Conservation (phyloP, 2,888 invertebrate genomes). For the Teinopalpus imperialis region DNA sequence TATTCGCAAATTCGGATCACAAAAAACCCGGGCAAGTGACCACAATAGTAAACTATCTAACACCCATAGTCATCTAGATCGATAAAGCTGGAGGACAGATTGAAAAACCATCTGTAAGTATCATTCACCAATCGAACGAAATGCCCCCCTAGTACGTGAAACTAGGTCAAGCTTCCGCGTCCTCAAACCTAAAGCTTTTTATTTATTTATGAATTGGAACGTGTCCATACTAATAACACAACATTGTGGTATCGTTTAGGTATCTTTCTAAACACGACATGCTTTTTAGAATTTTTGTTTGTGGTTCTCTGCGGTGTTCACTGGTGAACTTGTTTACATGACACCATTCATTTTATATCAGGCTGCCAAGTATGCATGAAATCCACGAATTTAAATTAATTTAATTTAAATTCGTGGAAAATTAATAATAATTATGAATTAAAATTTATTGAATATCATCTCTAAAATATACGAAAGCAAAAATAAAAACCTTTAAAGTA, state of each 20-base stretch:
- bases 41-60: conserved; percentile 33
- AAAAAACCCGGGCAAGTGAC: conserved; percentile 52
- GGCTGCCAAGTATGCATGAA: too few relatives aligned
- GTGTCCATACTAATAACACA: conserved; percentile 38
- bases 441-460: too few relatives aligned
- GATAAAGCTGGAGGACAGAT: conserved; percentile 61
- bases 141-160: conserved; percentile 33
- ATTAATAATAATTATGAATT: too few relatives aligned
- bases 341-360: too few relatives aligned
- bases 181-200: conserved; percentile 57
- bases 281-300: not conserved
- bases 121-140: conserved; percentile 22
- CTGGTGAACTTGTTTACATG: too few relatives aligned
- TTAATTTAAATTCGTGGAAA: too few relatives aligned
- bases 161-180: conserved; percentile 76
- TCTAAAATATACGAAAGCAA: too few relatives aligned
- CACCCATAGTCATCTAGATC: conserved; percentile 24
- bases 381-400: too few relatives aligned
- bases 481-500: too few relatives aligned
- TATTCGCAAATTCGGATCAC: conserved; percentile 36
- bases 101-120: conserved; percentile 70
- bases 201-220: conserved; percentile 67
- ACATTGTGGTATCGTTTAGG: conserved; percentile 5
- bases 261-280: not conserved
- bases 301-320: not conserved